phyloP scores from a whole-genome alignment of 2,888 invertebrate species.

The Caenorhabditis sp. region DNA sequence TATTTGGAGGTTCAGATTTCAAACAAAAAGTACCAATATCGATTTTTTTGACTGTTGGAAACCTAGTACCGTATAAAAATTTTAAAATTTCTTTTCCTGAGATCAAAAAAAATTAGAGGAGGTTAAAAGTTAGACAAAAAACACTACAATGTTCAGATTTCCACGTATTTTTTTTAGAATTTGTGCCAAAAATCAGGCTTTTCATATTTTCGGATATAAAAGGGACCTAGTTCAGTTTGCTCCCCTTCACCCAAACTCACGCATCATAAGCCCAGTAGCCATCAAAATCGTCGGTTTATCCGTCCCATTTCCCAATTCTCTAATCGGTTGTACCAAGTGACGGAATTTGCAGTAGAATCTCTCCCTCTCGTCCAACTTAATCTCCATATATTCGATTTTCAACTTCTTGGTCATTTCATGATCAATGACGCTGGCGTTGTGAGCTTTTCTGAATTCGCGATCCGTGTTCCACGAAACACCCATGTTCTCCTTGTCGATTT shows the following conservation, averaged over 20 bases:
- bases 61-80: too few species aligned
- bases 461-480: background rate
- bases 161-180: too few species aligned
- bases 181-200: too few species aligned
- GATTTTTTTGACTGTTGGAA: too few species aligned
- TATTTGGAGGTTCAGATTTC: too few species aligned
- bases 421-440: background rate
- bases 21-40: too few species aligned
- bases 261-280: slow-evolving; percentile 40
- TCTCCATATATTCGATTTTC: background rate
- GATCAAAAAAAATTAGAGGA: too few species aligned
- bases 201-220: too few species aligned
- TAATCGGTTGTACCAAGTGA: background rate
- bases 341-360: background rate
- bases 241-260: slow-evolving; percentile 57
- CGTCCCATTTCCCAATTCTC: background rate
- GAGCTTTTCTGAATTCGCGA: background rate
- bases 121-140: too few species aligned
- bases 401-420: background rate
- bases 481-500: background rate
- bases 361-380: background rate
- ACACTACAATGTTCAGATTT: too few species aligned
- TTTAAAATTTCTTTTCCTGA: too few species aligned
- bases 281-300: slow-evolving; percentile 11
- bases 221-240: too few species aligned